These are phyloP conservation scores for Diplodus sargus DNA, from an alignment of 2,797 vertebrate species.

Conservation along the genomic window DNA sequence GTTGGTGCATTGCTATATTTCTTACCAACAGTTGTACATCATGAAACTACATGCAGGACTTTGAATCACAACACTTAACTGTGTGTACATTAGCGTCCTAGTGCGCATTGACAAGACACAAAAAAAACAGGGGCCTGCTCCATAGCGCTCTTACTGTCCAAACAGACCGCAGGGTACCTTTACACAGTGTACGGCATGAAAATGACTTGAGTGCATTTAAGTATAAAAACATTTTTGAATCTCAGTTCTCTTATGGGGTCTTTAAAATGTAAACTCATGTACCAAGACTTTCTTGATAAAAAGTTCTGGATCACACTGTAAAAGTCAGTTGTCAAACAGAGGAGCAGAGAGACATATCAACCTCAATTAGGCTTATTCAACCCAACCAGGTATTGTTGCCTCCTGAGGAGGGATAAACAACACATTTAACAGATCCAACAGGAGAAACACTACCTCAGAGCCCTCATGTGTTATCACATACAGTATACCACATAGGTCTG, in stretches of 20 bases:
- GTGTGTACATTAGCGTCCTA: neutral
- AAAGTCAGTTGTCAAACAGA: constrained; percentile 26
- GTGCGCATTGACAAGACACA: neutral
- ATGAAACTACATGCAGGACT: neutral
- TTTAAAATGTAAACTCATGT: neutral
- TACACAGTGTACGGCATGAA: neutral
- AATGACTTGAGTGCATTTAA: neutral
- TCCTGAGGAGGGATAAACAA: constrained; percentile 47
- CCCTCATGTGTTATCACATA: constrained; percentile 41
- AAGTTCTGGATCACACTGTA: constrained; percentile 20
- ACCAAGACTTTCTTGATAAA: constrained; percentile 4
- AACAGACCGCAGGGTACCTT: neutral
- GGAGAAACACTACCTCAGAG: constrained; percentile 36
- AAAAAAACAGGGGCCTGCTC: neutral
- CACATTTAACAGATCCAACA: constrained; percentile 49
- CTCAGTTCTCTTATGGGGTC: neutral
- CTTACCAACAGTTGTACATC: neutral
- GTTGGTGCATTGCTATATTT: neutral
- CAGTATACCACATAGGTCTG: constrained; percentile 16
- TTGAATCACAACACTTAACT: neutral
- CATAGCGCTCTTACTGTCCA: neutral
- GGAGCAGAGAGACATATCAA: constrained; percentile 43
- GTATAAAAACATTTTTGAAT: neutral
- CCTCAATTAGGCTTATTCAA: constrained; percentile 38
- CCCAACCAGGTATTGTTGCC: constrained; percentile 31